phyloP scores from a whole-genome alignment of 2,113 vertebrate species.

The Halcyon malimbica region DNA sequence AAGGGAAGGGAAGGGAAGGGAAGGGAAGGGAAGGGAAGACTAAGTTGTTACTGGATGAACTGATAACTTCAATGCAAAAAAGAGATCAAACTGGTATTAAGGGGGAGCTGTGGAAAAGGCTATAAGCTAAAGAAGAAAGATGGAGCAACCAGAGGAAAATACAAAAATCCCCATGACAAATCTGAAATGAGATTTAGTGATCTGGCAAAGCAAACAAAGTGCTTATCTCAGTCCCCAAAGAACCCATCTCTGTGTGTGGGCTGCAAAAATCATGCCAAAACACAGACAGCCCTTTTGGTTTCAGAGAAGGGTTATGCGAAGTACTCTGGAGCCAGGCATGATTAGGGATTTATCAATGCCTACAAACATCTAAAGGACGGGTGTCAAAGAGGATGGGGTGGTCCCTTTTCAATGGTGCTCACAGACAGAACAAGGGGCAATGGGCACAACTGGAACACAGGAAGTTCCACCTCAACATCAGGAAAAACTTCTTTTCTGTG shows the following conservation, averaged over 20 bases:
- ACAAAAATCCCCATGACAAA: background rate
- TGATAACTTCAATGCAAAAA: constrained; percentile 29
- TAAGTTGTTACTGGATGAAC: background rate
- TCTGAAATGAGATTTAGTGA: background rate
- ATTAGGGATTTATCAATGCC: background rate
- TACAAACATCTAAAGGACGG: background rate
- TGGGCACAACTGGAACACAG: background rate
- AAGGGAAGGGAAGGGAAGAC: background rate
- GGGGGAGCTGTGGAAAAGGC: background rate
- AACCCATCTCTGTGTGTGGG: background rate
- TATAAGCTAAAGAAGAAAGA: background rate
- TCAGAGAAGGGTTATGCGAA: background rate
- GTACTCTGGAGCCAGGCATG: background rate
- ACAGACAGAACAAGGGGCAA: background rate
- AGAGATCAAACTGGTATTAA: constrained; percentile 6
- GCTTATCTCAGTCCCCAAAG: background rate
- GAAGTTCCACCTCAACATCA: background rate
- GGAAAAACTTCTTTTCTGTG: background rate
- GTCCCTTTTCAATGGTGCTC: background rate
- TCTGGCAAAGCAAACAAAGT: background rate
- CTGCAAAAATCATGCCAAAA: background rate
- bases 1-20: background rate
- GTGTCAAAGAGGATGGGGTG: background rate
- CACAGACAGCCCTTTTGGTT: background rate
- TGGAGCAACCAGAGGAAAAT: background rate